Percentiles rank a stretch among this genome's conserved stretches.
Evolutionary conservation across 2,888 invertebrate species (phyloP).

Genomic region (Acholoe squamosa): DNA sequence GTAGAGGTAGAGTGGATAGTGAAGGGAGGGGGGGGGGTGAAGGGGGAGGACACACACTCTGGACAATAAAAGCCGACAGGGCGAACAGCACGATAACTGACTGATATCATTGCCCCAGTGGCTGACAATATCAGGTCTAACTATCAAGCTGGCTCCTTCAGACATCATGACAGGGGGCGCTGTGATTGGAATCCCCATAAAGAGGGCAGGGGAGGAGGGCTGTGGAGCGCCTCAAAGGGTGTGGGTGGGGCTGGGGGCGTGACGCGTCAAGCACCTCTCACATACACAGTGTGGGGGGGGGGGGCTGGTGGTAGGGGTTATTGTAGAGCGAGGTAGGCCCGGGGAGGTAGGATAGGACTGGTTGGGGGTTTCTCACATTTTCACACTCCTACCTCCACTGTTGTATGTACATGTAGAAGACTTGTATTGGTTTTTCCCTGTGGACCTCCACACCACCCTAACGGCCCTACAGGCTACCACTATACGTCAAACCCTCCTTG

Average conservation of each 20-base stretch:
- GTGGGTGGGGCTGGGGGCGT: neutral
- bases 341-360: neutral
- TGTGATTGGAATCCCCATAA: neutral
- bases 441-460: neutral
- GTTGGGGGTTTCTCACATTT: neutral
- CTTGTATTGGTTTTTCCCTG: neutral
- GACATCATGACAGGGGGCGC: conserved; percentile 33
- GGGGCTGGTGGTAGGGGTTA: neutral
- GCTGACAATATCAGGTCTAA: conserved; percentile 9
- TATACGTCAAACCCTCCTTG: neutral
- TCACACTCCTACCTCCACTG: neutral
- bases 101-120: neutral
- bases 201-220: neutral
- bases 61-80: conserved; percentile 7
- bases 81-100: neutral
- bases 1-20: neutral
- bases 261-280: neutral
- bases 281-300: neutral
- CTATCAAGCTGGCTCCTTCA: neutral
- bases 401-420: neutral
- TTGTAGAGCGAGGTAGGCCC: neutral
- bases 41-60: neutral
- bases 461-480: neutral
- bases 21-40: conserved; percentile 10
- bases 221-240: neutral